Evolutionary conservation across 2,888 invertebrate genomes (phyloP).

Genomic region (Zaprionus obscuricornis): DNA sequence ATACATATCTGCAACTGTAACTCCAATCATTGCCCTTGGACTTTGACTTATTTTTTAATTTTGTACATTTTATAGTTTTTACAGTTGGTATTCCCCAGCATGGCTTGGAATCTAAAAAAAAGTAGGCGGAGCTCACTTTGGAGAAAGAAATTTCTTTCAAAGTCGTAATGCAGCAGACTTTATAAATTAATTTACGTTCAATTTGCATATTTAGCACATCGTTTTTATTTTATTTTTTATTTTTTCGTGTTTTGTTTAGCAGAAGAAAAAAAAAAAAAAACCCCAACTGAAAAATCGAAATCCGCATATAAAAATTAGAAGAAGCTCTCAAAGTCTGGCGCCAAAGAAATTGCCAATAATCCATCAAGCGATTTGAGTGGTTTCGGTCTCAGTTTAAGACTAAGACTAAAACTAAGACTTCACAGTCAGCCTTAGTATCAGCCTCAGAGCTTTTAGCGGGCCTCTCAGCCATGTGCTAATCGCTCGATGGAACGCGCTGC

Average conservation of each 20-base stretch:
- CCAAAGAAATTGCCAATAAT: constrained; percentile 75
- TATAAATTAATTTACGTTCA: constrained; percentile 52
- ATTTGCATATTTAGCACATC: constrained; percentile 70
- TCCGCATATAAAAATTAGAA: constrained; percentile 49
- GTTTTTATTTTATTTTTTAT: constrained; percentile 6
- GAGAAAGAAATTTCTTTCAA: constrained; percentile 57
- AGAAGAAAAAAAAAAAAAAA: constrained; percentile 44
- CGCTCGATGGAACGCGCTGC: constrained; percentile 47
- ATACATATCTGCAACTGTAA: too few relatives aligned
- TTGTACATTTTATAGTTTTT: constrained; percentile 12
- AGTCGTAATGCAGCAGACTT: constrained; percentile 32
- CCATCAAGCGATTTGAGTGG: constrained; percentile 60
- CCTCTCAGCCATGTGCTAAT: constrained; percentile 61
- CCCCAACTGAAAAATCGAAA: constrained; percentile 40
- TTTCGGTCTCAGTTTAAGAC: constrained; percentile 29
- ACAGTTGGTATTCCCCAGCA: constrained; percentile 64
- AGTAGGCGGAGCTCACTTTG: too few relatives aligned
- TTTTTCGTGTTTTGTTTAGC: constrained; percentile 21
- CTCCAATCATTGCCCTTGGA: too few relatives aligned
- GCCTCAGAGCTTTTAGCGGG: constrained; percentile 2
- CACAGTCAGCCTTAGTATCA: constrained; percentile 2
- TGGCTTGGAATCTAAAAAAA: constrained; percentile 19
- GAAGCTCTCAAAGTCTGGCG: constrained; percentile 58
- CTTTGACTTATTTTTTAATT: constrained; percentile 2
- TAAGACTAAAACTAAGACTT: too few relatives aligned